Conservation (phyloP, 2,888 invertebrate genomes). For the Thymelicus sylvestris region DNA sequence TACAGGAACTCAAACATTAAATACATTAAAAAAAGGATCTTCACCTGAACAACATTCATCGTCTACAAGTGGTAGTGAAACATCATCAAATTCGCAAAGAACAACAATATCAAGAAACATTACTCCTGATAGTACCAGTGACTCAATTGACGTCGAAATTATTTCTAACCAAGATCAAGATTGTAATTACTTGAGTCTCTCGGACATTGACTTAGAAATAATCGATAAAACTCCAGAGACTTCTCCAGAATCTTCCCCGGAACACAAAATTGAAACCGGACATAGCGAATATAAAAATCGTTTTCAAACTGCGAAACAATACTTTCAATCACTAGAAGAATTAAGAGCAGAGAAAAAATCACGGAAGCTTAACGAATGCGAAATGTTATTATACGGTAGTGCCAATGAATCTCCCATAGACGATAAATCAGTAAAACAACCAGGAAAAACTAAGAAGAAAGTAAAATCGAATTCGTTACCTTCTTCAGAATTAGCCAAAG, state of each 20-base stretch:
- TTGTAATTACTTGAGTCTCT: conserved; percentile 66
- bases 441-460: conserved; percentile 59
- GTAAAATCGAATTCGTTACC: conserved; percentile 74
- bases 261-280: conserved; percentile 49
- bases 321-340: conserved; percentile 79
- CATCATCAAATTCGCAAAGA: conserved; percentile 25
- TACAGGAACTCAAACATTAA: conserved; percentile 44
- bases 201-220: conserved; percentile 78
- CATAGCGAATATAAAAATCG: conserved; percentile 74
- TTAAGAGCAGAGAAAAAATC: conserved; percentile 63
- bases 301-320: conserved; percentile 77
- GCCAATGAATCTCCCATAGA: conserved; percentile 68
- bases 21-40: conserved; percentile 44
- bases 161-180: conserved; percentile 56
- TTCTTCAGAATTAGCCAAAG: conserved; percentile 74
- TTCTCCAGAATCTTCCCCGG: conserved; percentile 54
- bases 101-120: conserved; percentile 32
- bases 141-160: conserved; percentile 55
- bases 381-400: conserved; percentile 62
- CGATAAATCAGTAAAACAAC: conserved; percentile 50
- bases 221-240: conserved; percentile 61
- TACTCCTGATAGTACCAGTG: conserved; percentile 47
- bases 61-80: conserved; percentile 26
- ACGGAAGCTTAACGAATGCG: conserved; percentile 71
- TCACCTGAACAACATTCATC: conserved; percentile 27